Conservation (phyloP, 2,888 invertebrate genomes). For the Drosophila anceps region DNA sequence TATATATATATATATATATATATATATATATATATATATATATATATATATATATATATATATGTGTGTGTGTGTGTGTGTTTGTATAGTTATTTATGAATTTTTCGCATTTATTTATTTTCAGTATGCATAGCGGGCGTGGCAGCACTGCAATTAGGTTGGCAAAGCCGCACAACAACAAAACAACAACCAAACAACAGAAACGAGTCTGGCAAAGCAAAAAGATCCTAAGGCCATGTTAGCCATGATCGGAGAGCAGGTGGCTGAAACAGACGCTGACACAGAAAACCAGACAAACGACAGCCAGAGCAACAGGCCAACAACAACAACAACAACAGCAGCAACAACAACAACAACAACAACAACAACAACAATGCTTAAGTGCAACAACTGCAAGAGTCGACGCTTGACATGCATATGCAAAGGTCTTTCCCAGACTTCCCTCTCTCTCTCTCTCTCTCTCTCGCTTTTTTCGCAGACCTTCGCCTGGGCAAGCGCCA, state of each 20-base stretch:
- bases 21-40: too few relatives aligned
- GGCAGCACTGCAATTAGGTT: conserved; percentile 56
- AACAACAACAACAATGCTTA: conserved; percentile 44
- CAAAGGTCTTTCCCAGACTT: conserved; percentile 80
- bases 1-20: not conserved
- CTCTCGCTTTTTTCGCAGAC: conserved; percentile 36
- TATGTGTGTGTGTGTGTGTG: not conserved
- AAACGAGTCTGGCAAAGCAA: conserved; percentile 61
- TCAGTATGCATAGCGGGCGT: conserved; percentile 55
- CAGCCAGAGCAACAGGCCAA: conserved; percentile 60
- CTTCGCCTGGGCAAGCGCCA: conserved; percentile 66
- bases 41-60: not conserved
- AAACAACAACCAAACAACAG: conserved; percentile 9
- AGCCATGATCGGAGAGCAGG: conserved; percentile 70
- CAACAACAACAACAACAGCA: too few relatives aligned
- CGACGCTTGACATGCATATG: conserved; percentile 78
- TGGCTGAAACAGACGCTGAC: conserved; percentile 76
- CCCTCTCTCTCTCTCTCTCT: conserved; percentile 19
- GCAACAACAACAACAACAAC: conserved; percentile 32
- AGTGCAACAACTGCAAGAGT: conserved; percentile 41
- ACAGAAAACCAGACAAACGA: conserved; percentile 64
- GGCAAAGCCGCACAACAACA: conserved; percentile 9
- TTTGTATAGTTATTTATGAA: conserved; percentile 55
- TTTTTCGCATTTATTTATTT: conserved; percentile 56
- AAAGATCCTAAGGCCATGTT: conserved; percentile 75